Percentiles rank a stretch among this genome's conserved stretches.
Evolutionary conservation across 2,113 vertebrate species (phyloP).

Genomic region (Porphyrio hochstetteri): DNA sequence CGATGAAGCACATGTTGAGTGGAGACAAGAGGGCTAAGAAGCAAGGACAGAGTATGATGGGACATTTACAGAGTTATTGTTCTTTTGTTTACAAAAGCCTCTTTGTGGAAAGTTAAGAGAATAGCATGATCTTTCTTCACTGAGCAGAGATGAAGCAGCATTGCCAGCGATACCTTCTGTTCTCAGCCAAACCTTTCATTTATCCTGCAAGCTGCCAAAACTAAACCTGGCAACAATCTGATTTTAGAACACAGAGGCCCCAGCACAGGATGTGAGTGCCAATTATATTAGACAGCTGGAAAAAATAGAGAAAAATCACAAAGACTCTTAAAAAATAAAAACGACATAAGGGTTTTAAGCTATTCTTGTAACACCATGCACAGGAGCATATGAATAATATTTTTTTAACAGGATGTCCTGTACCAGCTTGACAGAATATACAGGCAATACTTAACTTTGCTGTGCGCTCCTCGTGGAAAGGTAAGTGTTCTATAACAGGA

Average conservation of each 20-base stretch:
- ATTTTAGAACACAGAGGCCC: slow-evolving; percentile 23
- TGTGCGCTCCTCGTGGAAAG: not conserved
- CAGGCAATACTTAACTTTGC: not conserved
- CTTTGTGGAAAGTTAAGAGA: slow-evolving; percentile 24
- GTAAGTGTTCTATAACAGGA: not conserved
- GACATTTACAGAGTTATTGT: not conserved
- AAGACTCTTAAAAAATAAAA: slow-evolving; percentile 14
- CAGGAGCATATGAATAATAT: not conserved
- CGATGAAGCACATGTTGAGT: not conserved
- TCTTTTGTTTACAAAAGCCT: slow-evolving; percentile 23
- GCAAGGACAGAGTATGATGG: not conserved
- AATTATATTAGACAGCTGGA: slow-evolving; percentile 38
- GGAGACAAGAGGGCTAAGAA: not conserved
- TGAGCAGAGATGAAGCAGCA: slow-evolving; percentile 20
- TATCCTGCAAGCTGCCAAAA: slow-evolving; percentile 23
- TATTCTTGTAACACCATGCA: not conserved
- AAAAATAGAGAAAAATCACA: slow-evolving; percentile 20
- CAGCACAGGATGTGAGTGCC: not conserved
- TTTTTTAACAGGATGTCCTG: not conserved
- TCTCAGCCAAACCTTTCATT: slow-evolving; percentile 54
- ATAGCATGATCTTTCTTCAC: slow-evolving; percentile 19
- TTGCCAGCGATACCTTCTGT: slow-evolving; percentile 9
- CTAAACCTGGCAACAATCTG: slow-evolving; percentile 44
- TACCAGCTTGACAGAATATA: not conserved
- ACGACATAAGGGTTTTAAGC: not conserved